These are phyloP conservation scores for Nerophis lumbriciformis DNA, from an alignment of 2,113 vertebrate species.

Conservation along the genomic window DNA sequence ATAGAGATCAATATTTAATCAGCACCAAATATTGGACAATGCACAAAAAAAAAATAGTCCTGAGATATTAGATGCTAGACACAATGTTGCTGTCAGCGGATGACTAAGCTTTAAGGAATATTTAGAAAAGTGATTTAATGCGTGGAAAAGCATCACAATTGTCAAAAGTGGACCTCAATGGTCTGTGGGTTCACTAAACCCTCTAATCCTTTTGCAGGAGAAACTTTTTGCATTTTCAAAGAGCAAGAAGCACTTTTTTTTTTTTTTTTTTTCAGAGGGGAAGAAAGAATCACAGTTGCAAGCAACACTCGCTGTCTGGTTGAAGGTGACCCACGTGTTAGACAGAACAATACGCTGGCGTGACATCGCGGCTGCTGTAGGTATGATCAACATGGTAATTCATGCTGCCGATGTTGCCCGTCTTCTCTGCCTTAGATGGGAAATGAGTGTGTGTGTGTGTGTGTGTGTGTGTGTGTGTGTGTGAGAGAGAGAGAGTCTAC, in stretches of 20 bases:
- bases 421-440: constrained; percentile 31
- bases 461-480: constrained; percentile 5
- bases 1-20: constrained; percentile 78
- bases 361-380: constrained; percentile 28
- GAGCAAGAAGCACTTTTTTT: constrained; percentile 19
- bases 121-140: constrained; percentile 33
- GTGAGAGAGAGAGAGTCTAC: constrained; percentile 3
- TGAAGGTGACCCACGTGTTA: constrained; percentile 59
- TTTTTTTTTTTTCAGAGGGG: constrained; percentile 7
- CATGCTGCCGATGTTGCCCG: constrained; percentile 33
- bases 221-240: constrained; percentile 19
- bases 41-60: constrained; percentile 46
- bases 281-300: constrained; percentile 30
- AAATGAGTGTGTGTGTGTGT: constrained; percentile 8
- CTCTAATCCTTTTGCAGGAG: constrained; percentile 17
- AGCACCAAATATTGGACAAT: constrained; percentile 65
- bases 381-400: constrained; percentile 58
- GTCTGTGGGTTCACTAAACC: constrained; percentile 1
- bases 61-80: constrained; percentile 45
- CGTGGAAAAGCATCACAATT: constrained; percentile 26
- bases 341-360: constrained; percentile 47
- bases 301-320: constrained; percentile 19
- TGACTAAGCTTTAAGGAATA: constrained; percentile 45
- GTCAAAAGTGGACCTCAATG: constrained; percentile 1
- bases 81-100: constrained; percentile 40